Evolutionary conservation across 1,140 invertebrate species (phyloP), one percentile per base, ranked within the genome.

Genomic region (Brachystomella parvula): DNA sequence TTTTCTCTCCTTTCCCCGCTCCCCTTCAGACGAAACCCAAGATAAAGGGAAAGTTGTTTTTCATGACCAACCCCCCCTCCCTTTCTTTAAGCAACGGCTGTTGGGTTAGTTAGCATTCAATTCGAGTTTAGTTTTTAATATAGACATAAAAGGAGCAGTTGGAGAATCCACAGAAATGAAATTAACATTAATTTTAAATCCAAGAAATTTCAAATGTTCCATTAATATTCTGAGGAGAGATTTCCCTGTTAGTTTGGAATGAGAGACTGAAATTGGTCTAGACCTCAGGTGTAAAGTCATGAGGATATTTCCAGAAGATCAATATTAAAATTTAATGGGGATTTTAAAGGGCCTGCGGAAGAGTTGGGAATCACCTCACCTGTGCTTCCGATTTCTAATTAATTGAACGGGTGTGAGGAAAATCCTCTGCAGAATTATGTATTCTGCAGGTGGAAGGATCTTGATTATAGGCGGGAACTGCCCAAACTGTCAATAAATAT

Each of bases 71-170:
- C n/a, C n/a, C n/a, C n/a, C n/a, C n/a, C n/a, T n/a, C n/a, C n/a
- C n/a, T 39, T 9, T 6, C 6, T 9, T 39, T 6, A 9, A 19
- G 49, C 49, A 53, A 24, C 49, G 49, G 49, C 49, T 53, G 49
- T 6, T 19, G 49, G 15, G 24, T 26, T 26, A 53, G 12, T 53
- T 53, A 24, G 49, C 49, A 53, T 53, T 53, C 49, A 6, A 24
- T 26, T 53, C 24, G 49, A 24, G 49, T 53, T 53, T 53, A 53
- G 49, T 19, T 53, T 53, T 53, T 53, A 53, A 53, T 53, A 53
- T 53, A 53, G 49, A 53, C 49, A 53, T 53, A 53, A 53, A 53
- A 53, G n/a, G n/a, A n/a, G n/a, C 49, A 53, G 49, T 53, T 17
- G 49, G 12, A 53, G 24, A 9, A 24, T 9, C 12, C 6, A 24